phyloP scores from a whole-genome alignment of 2,113 vertebrate genomes.

The Hirundichthys speculiger region DNA sequence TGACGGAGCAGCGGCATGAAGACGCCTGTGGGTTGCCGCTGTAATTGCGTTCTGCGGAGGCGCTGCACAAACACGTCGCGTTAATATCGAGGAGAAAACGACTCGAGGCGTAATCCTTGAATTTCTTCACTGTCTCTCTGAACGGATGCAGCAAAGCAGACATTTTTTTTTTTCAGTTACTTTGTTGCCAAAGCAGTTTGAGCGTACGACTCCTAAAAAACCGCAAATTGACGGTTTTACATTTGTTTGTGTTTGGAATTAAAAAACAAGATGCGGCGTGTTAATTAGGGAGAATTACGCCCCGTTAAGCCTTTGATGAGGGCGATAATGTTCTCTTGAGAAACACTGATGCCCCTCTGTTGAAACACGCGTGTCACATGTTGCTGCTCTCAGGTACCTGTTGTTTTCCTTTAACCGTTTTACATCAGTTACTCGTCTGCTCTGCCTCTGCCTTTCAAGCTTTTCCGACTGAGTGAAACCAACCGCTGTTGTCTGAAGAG shows the following conservation, averaged over 20 bases:
- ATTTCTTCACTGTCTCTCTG: too few species aligned
- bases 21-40: conserved; percentile 54
- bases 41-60: conserved; percentile 52
- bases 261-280: conserved; percentile 24
- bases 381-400: too few species aligned
- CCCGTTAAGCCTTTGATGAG: neutral
- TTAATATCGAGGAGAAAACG: conserved; percentile 22
- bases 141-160: neutral
- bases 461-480: too few species aligned
- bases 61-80: conserved; percentile 55
- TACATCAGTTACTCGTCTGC: too few species aligned
- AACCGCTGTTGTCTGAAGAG: too few species aligned
- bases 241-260: conserved; percentile 14
- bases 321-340: too few species aligned
- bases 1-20: conserved; percentile 49
- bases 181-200: neutral
- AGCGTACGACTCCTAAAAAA: conserved; percentile 17
- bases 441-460: too few species aligned
- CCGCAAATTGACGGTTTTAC: conserved; percentile 38
- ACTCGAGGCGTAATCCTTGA: neutral
- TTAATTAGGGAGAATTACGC: neutral
- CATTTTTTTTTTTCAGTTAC: conserved; percentile 27
- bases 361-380: too few species aligned
- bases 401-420: too few species aligned
- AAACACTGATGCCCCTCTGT: too few species aligned